Evolutionary conservation across 1,140 invertebrate species (phyloP).

Genomic region (Nasonia giraulti): DNA sequence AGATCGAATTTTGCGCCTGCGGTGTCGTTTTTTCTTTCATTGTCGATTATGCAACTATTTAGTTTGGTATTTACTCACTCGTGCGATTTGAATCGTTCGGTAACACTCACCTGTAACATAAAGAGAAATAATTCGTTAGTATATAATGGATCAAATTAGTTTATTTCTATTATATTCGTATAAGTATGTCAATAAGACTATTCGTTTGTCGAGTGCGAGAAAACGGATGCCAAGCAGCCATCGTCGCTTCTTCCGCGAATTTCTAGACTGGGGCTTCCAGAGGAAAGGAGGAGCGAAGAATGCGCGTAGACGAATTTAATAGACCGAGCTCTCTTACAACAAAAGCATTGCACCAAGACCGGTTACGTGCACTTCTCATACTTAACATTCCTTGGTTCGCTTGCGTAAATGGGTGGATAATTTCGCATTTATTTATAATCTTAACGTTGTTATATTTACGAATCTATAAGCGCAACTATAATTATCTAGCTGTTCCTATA

Average conservation of each 20-base stretch:
- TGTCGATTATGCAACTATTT: not conserved
- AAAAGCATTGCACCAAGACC: not conserved
- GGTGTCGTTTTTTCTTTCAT: not conserved
- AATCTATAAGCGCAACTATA: no score
- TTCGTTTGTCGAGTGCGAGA: constrained; percentile 3
- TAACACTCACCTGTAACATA: constrained; percentile 39
- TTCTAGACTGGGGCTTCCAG: not conserved
- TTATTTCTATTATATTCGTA: no score
- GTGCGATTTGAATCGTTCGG: not conserved
- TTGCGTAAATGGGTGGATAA: not conserved
- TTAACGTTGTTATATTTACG: no score
- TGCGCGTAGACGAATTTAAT: constrained; percentile 27
- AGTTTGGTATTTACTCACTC: not conserved
- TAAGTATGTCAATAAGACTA: not conserved
- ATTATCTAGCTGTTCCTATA: no score
- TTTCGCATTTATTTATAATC: not conserved
- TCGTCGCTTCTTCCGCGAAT: not conserved
- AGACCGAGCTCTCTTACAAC: not conserved
- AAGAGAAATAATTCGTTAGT: not conserved
- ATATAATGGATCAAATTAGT: not conserved
- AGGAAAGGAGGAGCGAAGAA: constrained; percentile 11
- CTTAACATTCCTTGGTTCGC: not conserved
- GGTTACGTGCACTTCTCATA: not conserved
- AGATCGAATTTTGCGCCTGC: not conserved
- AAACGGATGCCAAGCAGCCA: constrained; percentile 24